These are phyloP conservation scores for Gymnothorax reevesii DNA, from an alignment of 2,797 vertebrate species.

Conservation along the genomic window DNA sequence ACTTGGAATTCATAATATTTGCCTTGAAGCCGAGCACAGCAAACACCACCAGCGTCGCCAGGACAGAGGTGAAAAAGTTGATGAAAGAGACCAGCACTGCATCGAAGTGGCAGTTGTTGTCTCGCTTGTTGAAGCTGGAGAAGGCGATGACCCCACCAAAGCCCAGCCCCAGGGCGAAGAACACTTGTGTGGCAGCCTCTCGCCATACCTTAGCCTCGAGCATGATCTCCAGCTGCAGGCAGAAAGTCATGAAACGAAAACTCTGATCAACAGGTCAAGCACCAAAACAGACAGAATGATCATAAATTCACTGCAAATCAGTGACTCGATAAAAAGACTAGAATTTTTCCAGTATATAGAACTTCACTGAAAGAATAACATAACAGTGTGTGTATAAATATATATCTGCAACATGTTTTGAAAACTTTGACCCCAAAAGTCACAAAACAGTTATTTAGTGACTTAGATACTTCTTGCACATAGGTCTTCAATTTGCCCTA, in stretches of 20 bases:
- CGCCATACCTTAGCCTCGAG: conserved; percentile 94
- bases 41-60: conserved; percentile 97
- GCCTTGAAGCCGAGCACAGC: conserved; percentile 97
- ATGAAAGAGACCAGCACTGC: conserved; percentile 95
- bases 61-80: conserved; percentile 96
- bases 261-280: not conserved
- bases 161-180: conserved; percentile 95
- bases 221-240: conserved; percentile 92
- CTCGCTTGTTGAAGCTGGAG: conserved; percentile 98
- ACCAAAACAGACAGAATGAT: not conserved
- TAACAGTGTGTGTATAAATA: too few relatives aligned
- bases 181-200: conserved; percentile 96
- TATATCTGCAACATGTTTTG: too few relatives aligned
- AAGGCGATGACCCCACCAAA: conserved; percentile 98
- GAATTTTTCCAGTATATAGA: not conserved
- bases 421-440: too few relatives aligned
- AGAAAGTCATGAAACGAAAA: conserved; percentile 27
- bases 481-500: too few relatives aligned
- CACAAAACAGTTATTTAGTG: too few relatives aligned
- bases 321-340: not conserved
- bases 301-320: not conserved
- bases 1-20: conserved; percentile 89
- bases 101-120: conserved; percentile 99
- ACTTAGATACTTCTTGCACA: too few relatives aligned
- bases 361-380: not conserved